phyloP scores from a whole-genome alignment of 64 coral and sea anemone species.

The Astreopora myriophthalma region DNA sequence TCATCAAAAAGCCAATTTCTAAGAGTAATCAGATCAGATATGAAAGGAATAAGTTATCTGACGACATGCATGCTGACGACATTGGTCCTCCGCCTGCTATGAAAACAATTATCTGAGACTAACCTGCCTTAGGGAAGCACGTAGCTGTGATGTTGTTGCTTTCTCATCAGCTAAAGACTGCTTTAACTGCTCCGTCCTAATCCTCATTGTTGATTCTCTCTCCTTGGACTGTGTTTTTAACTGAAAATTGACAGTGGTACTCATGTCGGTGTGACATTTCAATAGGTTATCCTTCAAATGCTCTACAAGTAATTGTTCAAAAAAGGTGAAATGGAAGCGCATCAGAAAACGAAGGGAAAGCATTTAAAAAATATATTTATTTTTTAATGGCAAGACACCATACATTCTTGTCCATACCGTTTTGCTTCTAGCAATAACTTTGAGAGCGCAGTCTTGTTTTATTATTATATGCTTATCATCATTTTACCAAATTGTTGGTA shows the following conservation, averaged over 20 bases:
- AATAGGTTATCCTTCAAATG: background rate
- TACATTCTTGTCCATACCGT: background rate
- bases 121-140: background rate
- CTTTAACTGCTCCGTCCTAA: background rate
- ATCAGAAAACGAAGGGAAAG: background rate
- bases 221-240: background rate
- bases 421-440: background rate
- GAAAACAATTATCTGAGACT: background rate
- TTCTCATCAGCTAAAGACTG: background rate
- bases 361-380: background rate
- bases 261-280: background rate
- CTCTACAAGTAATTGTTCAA: background rate
- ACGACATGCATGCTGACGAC: background rate
- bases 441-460: background rate
- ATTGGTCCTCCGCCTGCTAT: background rate
- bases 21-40: background rate
- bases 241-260: background rate
- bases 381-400: background rate
- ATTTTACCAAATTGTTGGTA: background rate
- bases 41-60: background rate
- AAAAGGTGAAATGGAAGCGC: background rate
- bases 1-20: background rate
- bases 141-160: background rate
- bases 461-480: background rate
- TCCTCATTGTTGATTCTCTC: background rate